These are phyloP conservation scores for Leptopilina clavipes DNA, from an alignment of 1,140 invertebrate genomes.

Conservation along the genomic window DNA sequence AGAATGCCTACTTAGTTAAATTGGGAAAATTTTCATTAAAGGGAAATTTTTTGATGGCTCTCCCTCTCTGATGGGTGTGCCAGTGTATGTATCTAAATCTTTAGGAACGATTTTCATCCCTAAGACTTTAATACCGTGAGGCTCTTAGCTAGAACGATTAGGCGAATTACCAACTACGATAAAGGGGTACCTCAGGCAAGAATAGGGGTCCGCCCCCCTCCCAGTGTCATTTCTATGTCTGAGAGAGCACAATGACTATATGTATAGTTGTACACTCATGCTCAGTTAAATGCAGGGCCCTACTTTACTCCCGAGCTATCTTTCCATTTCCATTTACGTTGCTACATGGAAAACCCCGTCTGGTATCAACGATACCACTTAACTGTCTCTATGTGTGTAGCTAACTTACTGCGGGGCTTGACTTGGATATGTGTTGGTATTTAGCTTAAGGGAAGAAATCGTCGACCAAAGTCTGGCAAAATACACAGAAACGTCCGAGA, in stretches of 20 bases:
- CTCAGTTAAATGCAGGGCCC: conserved; percentile 18
- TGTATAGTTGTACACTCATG: too few relatives aligned
- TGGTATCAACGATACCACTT: conserved; percentile 13
- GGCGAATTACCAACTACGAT: conserved; percentile 50
- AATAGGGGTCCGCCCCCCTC: conserved; percentile 43
- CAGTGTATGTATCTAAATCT: too few relatives aligned
- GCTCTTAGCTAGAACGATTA: conserved; percentile 45
- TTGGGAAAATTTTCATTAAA: neutral
- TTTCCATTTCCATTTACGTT: conserved; percentile 3
- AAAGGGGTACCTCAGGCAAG: conserved; percentile 36
- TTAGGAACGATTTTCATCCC: conserved; percentile 42
- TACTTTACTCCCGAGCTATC: conserved; percentile 7
- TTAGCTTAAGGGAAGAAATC: conserved; percentile 31
- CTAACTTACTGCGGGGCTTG: neutral
- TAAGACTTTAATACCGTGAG: conserved; percentile 47
- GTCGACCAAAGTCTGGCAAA: conserved; percentile 15
- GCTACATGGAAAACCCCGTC: neutral
- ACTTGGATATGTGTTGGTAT: conserved; percentile 22
- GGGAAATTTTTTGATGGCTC: too few relatives aligned
- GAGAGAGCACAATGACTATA: neutral
- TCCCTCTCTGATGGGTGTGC: too few relatives aligned
- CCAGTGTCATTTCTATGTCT: conserved; percentile 45
- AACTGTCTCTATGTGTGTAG: neutral
- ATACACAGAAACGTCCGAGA: conserved; percentile 22
- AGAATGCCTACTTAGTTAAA: conserved; percentile 1